These are phyloP conservation scores for Glaucomys volans DNA, from an alignment of 2,113 vertebrate species.

Conservation along the genomic window DNA sequence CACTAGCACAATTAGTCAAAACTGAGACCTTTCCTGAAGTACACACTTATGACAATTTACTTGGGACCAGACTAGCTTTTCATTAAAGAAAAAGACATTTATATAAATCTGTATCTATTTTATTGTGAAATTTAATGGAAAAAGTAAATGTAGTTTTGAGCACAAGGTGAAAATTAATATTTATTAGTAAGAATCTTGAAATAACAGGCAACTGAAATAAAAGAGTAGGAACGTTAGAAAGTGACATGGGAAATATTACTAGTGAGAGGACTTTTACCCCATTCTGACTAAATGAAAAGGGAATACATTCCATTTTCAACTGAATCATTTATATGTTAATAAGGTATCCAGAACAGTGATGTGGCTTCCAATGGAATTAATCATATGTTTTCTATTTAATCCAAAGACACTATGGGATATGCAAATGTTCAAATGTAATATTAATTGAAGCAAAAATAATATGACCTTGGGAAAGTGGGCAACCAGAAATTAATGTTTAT, in stretches of 20 bases:
- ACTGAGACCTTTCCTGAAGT: not conserved
- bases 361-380: slow-evolving; percentile 79
- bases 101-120: not conserved
- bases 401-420: slow-evolving; percentile 76
- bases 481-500: slow-evolving; percentile 78
- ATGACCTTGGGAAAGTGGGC: slow-evolving; percentile 74
- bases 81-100: slow-evolving; percentile 32
- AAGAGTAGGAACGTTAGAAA: not conserved
- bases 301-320: slow-evolving; percentile 78
- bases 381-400: slow-evolving; percentile 82
- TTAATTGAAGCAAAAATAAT: slow-evolving; percentile 79
- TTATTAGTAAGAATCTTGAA: not conserved
- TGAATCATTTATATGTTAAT: slow-evolving; percentile 83
- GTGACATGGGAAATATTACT: slow-evolving; percentile 36
- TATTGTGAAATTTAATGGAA: not conserved
- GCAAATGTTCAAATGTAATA: slow-evolving; percentile 76
- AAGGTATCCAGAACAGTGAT: slow-evolving; percentile 73
- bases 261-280: slow-evolving; percentile 45
- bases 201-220: not conserved
- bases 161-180: not conserved
- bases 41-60: not conserved
- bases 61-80: not conserved
- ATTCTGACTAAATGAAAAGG: slow-evolving; percentile 73
- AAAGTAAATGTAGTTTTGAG: slow-evolving; percentile 26
- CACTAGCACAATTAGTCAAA: not conserved